Evolutionary conservation across 2,113 vertebrate species (phyloP), one percentile per base, ranked within the genome.

Genomic region (Caranx ignobilis): DNA sequence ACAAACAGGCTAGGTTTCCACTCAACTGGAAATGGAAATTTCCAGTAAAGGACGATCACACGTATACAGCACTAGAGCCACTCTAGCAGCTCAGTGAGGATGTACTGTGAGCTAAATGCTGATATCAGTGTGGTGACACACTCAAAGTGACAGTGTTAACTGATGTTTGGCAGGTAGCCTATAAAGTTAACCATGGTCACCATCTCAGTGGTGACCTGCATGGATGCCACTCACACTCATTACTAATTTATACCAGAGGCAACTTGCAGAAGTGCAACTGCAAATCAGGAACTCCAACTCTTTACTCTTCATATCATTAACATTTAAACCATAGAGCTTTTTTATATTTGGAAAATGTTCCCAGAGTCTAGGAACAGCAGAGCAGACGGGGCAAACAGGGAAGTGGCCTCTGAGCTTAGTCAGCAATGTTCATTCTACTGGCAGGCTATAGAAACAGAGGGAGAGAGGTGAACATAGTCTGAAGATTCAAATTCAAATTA

Each of bases 1-100:
- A 64, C 45, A 45, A 75, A 66, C 45, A 57, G 32, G 2, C 35
- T 6, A 3, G 45, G n/a, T 19, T 54, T 70, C 47, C 16, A 8
- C 16, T 62, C 54, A 31, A 66, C 52, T 76, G 75, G 34, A 21
- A 43, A 77, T 7, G 2, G 12, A 69, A 21, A 32, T 34, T 68
- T 50, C 2, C 5, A 37, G 64, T n/a, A n/a, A 50, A 32, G 19
- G 19, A 47, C 16, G 45, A 47, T 16, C 15, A 16, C 45, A 47
- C 5, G 48, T 6, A 2, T 41, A 26, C 1, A 26, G 26, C 26
- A 10, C 39, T 10, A 10, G 8, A 41, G 39, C 39, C 39, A 9
- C 11, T 10, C 6, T 19, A 15, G 31, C 56, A 59, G 26, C 56
- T 8, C 56, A 13, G 7, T 31, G 41, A 60, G 47, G 60, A 47